Percentiles rank a stretch among this genome's conserved stretches.
Evolutionary conservation across 2,888 invertebrate genomes (phyloP).

Genomic region (Synergus itoensis): DNA sequence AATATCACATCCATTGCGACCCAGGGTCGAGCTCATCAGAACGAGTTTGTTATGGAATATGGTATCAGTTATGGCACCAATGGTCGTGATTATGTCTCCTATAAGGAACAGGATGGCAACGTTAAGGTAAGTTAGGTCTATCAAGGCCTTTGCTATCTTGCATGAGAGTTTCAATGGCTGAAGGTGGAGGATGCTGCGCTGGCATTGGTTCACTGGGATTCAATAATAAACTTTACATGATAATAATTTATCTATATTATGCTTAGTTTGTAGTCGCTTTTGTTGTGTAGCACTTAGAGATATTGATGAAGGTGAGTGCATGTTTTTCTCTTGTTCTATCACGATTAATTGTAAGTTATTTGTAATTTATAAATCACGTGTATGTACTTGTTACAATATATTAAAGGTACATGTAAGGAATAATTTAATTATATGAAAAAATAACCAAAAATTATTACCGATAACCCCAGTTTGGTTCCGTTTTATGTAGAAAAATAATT

Average conservation of each 20-base stretch:
- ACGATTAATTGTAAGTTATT: not conserved
- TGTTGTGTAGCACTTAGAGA: not conserved
- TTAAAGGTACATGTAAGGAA: not conserved
- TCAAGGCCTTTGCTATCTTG: not conserved
- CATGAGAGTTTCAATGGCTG: not conserved
- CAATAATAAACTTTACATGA: no score
- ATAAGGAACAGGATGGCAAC: constrained; percentile 93
- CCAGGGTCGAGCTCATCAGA: constrained; percentile 93
- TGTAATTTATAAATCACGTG: not conserved
- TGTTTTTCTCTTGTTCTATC: not conserved
- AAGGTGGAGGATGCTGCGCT: not conserved
- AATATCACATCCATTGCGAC: constrained; percentile 94
- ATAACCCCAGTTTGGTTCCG: not conserved
- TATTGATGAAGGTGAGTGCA: not conserved
- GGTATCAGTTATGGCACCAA: constrained; percentile 95
- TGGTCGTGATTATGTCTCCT: constrained; percentile 92
- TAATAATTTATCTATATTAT: no score
- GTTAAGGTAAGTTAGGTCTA: constrained; percentile 86
- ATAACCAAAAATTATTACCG: no score
- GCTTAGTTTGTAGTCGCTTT: not conserved
- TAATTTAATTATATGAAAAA: no score
- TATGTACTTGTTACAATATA: not conserved
- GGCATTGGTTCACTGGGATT: not conserved
- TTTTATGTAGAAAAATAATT: not conserved
- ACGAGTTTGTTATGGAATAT: constrained; percentile 96